Conservation (phyloP, 2,888 invertebrate genomes). For the Urechis unicinctus region DNA sequence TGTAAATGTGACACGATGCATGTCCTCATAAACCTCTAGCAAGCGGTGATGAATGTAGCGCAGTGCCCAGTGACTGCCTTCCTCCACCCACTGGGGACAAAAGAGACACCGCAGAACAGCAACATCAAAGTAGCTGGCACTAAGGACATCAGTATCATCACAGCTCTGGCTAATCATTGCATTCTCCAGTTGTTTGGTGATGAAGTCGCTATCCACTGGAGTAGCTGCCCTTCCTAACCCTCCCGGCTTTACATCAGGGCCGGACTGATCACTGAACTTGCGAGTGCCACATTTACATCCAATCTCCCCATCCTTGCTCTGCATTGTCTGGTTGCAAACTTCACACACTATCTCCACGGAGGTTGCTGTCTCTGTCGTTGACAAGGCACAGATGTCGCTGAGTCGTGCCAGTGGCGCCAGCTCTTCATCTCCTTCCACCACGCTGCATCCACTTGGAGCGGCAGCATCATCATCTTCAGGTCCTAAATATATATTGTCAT, state of each 20-base stretch:
- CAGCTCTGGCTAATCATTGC: constrained; percentile 29
- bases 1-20: constrained; percentile 65
- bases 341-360: constrained; percentile 46
- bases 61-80: constrained; percentile 95
- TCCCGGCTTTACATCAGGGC: constrained; percentile 28
- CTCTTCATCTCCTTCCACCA: constrained; percentile 5
- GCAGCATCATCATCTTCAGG: constrained; percentile 1
- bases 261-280: constrained; percentile 32
- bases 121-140: constrained; percentile 91
- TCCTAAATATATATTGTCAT: constrained; percentile 33
- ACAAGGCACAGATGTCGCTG: constrained; percentile 32
- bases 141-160: constrained; percentile 30
- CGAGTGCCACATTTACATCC: constrained; percentile 29
- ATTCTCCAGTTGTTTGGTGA: constrained; percentile 58
- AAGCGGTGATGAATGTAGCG: constrained; percentile 58
- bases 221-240: constrained; percentile 29
- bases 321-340: constrained; percentile 33
- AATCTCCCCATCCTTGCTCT: constrained; percentile 9
- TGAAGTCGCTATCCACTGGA: constrained; percentile 73
- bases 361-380: constrained; percentile 27
- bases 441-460: not conserved
- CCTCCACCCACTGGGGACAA: constrained; percentile 95
- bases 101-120: constrained; percentile 92
- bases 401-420: constrained; percentile 49
- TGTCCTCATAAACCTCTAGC: constrained; percentile 74